Evolutionary conservation across 2,113 vertebrate genomes (phyloP).

Genomic region (Pangasianodon hypophthalmus): DNA sequence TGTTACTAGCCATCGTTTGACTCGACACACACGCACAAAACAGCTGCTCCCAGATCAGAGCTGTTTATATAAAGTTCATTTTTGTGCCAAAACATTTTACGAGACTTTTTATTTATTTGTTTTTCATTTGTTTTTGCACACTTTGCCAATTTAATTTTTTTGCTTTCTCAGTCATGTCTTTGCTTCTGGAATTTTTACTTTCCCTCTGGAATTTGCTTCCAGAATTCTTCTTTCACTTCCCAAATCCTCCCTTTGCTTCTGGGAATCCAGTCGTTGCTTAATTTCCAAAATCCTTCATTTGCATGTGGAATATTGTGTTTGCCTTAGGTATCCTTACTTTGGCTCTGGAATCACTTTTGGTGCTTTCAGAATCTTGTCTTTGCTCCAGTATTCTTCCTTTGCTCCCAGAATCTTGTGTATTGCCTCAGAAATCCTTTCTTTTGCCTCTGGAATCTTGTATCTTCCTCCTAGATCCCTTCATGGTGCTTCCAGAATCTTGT

Average conservation of each 20-base stretch:
- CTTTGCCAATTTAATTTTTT: background rate
- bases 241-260: background rate
- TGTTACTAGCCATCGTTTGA: slow-evolving; percentile 3
- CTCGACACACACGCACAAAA: background rate
- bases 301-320: background rate
- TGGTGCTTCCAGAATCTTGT: background rate
- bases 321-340: background rate
- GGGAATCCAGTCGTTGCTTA: background rate
- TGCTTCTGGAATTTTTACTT: background rate
- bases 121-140: background rate
- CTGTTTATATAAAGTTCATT: slow-evolving; percentile 10
- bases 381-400: background rate
- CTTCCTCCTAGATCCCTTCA: background rate
- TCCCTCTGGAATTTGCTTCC: background rate
- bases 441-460: background rate
- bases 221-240: background rate
- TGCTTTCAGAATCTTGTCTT: background rate
- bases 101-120: slow-evolving; percentile 3
- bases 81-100: slow-evolving; percentile 2
- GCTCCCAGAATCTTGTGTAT: background rate
- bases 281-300: background rate
- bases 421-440: background rate
- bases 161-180: background rate
- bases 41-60: background rate
- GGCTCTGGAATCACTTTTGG: background rate